phyloP scores from a whole-genome alignment of 2,797 vertebrate species.

The Chloroceryle amazona region DNA sequence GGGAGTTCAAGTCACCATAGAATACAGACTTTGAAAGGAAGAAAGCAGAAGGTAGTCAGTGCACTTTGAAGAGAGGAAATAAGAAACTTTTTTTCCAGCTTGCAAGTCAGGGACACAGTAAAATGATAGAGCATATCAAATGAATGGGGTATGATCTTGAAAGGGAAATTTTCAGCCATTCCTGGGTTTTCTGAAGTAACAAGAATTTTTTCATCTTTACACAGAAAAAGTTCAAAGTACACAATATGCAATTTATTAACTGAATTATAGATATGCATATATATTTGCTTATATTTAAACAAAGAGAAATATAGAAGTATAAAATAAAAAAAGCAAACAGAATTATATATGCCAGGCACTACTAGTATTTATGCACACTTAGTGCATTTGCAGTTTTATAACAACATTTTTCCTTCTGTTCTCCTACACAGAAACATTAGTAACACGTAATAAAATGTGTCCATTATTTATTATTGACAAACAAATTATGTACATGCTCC shows the following conservation, averaged over 20 bases:
- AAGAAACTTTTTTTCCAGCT: neutral
- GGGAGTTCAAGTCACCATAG: neutral
- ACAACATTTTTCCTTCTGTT: constrained; percentile 3
- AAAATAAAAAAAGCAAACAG: neutral
- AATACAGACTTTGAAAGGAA: neutral
- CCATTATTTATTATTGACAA: constrained; percentile 68
- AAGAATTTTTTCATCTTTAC: neutral
- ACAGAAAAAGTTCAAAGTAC: neutral
- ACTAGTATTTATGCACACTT: neutral
- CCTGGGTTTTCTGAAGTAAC: neutral
- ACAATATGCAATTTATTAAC: neutral
- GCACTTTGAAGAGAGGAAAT: neutral
- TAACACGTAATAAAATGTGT: constrained; percentile 52
- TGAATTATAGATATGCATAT: neutral
- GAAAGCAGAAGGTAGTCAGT: neutral
- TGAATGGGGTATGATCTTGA: neutral
- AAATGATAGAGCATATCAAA: neutral
- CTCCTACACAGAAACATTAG: neutral
- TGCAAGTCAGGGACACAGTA: neutral
- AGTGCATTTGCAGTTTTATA: neutral
- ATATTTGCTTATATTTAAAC: neutral
- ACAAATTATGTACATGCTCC: constrained; percentile 44
- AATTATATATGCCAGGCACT: neutral
- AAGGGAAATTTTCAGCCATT: neutral
- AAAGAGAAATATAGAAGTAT: neutral